Evolutionary conservation across 2,113 vertebrate species (phyloP).

Genomic region (Otis tarda): DNA sequence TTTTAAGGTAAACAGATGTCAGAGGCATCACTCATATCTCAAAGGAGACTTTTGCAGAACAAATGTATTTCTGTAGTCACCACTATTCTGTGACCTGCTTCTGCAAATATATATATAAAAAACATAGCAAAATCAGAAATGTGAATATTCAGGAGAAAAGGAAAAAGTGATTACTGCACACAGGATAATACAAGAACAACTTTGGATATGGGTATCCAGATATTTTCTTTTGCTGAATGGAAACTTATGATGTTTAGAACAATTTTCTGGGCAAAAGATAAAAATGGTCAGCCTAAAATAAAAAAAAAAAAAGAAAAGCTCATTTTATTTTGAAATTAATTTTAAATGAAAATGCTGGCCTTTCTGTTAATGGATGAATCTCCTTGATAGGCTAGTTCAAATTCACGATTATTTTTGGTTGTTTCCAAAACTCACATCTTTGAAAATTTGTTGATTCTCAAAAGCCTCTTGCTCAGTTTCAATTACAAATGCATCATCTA

Average conservation of each 20-base stretch:
- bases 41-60: not conserved
- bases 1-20: not conserved
- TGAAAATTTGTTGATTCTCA: not conserved
- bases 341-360: accelerated
- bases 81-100: not conserved
- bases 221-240: not conserved
- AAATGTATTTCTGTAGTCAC: not conserved
- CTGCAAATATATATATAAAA: not conserved
- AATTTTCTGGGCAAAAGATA: not conserved
- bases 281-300: not conserved
- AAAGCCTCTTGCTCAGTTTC: not conserved
- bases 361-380: not conserved
- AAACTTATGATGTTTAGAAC: not conserved
- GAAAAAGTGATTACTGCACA: not conserved
- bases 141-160: not conserved
- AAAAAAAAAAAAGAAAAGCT: not conserved
- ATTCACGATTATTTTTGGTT: not conserved
- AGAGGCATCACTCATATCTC: not conserved
- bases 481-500: not conserved
- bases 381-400: not conserved
- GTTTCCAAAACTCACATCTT: not conserved
- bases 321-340: not conserved
- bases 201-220: not conserved
- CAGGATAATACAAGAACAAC: not conserved
- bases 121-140: not conserved